Percentiles rank a stretch among this genome's conserved stretches.
phyloP scores from a whole-genome alignment of 2,113 vertebrate genomes.

The Pangasianodon hypophthalmus region DNA sequence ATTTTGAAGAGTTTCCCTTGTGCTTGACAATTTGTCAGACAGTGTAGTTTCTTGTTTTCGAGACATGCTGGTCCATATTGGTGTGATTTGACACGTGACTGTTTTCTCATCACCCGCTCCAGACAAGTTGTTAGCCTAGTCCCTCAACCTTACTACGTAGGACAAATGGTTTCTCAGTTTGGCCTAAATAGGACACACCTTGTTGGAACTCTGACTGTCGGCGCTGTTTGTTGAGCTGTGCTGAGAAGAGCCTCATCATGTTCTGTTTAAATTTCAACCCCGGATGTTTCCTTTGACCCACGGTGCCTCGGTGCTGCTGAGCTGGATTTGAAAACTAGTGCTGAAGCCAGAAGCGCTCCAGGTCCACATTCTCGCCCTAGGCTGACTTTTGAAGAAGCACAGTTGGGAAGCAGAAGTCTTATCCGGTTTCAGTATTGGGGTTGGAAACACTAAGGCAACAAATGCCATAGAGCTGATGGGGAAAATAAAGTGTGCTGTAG shows the following conservation, averaged over 20 bases:
- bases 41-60: not conserved
- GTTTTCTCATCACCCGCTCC: constrained; percentile 21
- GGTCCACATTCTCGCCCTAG: constrained; percentile 22
- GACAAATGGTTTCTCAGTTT: constrained; percentile 44
- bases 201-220: constrained; percentile 13
- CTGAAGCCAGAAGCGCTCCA: constrained; percentile 23
- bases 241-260: constrained; percentile 11
- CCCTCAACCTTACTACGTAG: not conserved
- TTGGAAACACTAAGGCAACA: not conserved
- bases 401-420: constrained; percentile 26
- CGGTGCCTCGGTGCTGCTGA: constrained; percentile 19
- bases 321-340: constrained; percentile 41
- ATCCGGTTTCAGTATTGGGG: constrained; percentile 21
- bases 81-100: not conserved
- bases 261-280: constrained; percentile 27
- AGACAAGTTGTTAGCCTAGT: constrained; percentile 16
- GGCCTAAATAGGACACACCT: constrained; percentile 18
- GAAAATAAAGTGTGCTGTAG: not conserved
- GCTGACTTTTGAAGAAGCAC: constrained; percentile 41
- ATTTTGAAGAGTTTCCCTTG: not conserved
- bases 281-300: constrained; percentile 36
- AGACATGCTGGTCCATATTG: constrained; percentile 9
- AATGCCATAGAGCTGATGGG: constrained; percentile 3
- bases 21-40: not conserved
- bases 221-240: constrained; percentile 25